Percentiles rank a stretch among this genome's conserved stretches.
These are phyloP conservation scores for Lamprotornis superbus DNA, from an alignment of 2,113 vertebrate genomes.

Conservation along the genomic window DNA sequence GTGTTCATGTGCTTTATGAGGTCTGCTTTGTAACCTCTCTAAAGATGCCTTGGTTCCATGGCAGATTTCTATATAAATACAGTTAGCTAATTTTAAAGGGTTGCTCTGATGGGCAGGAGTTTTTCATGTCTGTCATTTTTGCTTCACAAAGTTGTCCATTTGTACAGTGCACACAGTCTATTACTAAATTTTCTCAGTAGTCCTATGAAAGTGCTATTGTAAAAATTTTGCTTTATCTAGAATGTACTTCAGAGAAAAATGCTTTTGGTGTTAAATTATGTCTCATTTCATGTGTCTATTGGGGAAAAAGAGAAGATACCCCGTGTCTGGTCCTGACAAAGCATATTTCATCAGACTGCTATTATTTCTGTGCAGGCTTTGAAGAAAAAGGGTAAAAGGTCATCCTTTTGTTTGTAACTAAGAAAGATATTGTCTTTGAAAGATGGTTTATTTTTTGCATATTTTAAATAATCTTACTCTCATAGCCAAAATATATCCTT, in stretches of 20 bases:
- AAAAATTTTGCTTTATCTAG: background rate
- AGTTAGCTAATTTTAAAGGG: background rate
- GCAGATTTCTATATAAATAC: background rate
- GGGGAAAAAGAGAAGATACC: background rate
- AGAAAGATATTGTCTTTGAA: background rate
- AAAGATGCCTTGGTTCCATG: background rate
- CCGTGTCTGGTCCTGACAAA: constrained; percentile 24
- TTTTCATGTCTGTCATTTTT: background rate
- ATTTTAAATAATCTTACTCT: background rate
- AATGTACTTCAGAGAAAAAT: background rate
- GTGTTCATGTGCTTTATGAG: background rate
- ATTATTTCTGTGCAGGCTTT: constrained; percentile 50
- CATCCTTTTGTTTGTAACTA: constrained; percentile 21
- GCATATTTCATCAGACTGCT: constrained; percentile 22
- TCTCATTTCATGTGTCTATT: background rate
- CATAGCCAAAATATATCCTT: background rate
- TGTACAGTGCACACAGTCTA: background rate
- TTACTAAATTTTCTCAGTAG: background rate
- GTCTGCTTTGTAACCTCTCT: background rate
- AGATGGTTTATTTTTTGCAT: background rate
- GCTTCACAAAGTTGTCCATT: background rate
- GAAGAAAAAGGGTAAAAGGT: constrained; percentile 43
- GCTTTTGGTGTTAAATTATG: background rate
- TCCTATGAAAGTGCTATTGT: background rate
- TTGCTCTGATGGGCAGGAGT: background rate